These are phyloP conservation scores for Panagrolaimus sp. DNA, from an alignment of 1,140 invertebrate species.

Conservation along the genomic window DNA sequence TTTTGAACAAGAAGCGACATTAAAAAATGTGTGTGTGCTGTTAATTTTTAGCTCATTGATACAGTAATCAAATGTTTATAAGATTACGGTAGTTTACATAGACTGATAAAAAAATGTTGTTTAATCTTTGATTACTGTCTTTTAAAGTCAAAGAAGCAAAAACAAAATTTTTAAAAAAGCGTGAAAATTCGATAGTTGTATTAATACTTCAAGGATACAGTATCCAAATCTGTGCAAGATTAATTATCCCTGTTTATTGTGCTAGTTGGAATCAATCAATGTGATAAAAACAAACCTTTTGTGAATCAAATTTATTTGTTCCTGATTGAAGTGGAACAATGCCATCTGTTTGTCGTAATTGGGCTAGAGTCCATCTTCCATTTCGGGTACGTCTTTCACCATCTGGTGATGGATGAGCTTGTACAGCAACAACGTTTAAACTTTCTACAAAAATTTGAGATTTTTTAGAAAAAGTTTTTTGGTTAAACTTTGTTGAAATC, in stretches of 20 bases:
- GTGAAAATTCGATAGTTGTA: background rate
- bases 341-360: slow-evolving; percentile 56
- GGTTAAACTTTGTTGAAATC: no score
- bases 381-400: slow-evolving; percentile 36
- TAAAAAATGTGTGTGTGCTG: slow-evolving; percentile 16
- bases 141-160: background rate
- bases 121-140: background rate
- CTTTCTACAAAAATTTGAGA: background rate
- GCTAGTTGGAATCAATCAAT: no score
- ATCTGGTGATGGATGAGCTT: slow-evolving; percentile 24
- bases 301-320: slow-evolving; percentile 56
- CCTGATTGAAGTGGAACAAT: slow-evolving; percentile 54
- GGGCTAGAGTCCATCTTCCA: slow-evolving; percentile 54
- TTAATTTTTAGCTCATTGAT: slow-evolving; percentile 8
- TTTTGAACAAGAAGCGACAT: background rate
- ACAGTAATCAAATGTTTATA: slow-evolving; percentile 14
- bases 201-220: no score
- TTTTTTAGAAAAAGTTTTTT: no score
- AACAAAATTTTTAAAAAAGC: background rate
- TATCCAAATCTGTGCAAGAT: no score
- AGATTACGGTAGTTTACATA: slow-evolving; percentile 16
- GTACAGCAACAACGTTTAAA: slow-evolving; percentile 31
- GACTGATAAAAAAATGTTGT: background rate
- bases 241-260: no score
- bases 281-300: slow-evolving; percentile 43